Percentiles rank a stretch among this genome's conserved stretches.
Evolutionary conservation across 2,888 invertebrate genomes (phyloP).

Genomic region (Adineta ricciae): DNA sequence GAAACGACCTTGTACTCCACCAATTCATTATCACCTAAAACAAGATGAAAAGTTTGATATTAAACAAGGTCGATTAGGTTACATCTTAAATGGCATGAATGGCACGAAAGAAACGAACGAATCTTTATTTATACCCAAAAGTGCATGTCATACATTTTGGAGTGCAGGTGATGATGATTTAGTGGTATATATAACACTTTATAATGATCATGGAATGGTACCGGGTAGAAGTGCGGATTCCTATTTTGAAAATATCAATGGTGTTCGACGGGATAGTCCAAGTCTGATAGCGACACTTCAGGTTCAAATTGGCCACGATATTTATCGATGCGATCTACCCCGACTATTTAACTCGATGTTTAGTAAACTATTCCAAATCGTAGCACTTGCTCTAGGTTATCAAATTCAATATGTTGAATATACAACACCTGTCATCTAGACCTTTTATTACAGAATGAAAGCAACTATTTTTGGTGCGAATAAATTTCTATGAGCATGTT

Average conservation of each 20-base stretch:
- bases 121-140: neutral
- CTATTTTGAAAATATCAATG: neutral
- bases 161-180: constrained; percentile 3
- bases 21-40: neutral
- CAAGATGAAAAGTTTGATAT: neutral
- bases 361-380: neutral
- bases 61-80: neutral
- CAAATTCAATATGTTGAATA: constrained; percentile 1
- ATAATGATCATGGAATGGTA: neutral
- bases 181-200: neutral
- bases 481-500: too few species aligned
- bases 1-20: neutral
- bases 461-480: too few species aligned
- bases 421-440: neutral
- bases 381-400: neutral
- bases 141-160: constrained; percentile 8
- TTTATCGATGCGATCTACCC: neutral
- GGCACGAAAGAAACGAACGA: neutral
- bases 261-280: neutral
- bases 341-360: neutral
- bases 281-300: neutral
- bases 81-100: neutral
- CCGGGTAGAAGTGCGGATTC: constrained; percentile 6
- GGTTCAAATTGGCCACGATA: neutral
- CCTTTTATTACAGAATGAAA: too few species aligned